phyloP scores from a whole-genome alignment of 2,113 vertebrate genomes.

The Montifringilla adamsi region DNA sequence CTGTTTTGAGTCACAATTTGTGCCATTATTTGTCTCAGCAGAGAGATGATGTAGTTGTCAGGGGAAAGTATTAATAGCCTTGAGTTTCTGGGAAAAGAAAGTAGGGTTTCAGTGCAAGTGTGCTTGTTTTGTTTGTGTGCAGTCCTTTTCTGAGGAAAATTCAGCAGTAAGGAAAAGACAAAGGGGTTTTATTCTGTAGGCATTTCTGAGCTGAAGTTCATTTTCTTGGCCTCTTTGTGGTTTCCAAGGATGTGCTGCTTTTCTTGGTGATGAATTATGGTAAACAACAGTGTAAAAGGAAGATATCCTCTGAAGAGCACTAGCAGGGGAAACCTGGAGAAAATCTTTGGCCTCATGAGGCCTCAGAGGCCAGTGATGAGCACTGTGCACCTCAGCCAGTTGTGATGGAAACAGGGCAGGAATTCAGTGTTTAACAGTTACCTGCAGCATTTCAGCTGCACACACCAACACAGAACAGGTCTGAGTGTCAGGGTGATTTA shows the following conservation, averaged over 20 bases:
- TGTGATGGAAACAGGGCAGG: not conserved
- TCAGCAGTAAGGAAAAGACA: not conserved
- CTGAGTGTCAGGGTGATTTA: not conserved
- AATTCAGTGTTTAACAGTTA: not conserved
- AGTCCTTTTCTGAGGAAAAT: not conserved
- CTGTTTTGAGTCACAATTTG: not conserved
- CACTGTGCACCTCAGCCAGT: not conserved
- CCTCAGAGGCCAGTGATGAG: not conserved
- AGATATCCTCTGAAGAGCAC: not conserved
- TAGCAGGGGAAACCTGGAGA: not conserved
- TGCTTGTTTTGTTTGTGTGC: not conserved
- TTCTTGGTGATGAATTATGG: not conserved
- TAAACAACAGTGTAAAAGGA: not conserved
- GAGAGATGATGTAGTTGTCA: not conserved
- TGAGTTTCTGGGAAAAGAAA: not conserved
- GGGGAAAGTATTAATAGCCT: constrained; percentile 33
- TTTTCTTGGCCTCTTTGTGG: not conserved
- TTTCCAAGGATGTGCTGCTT: not conserved
- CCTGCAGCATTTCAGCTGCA: not conserved
- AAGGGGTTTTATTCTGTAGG: not conserved
- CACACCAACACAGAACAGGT: not conserved
- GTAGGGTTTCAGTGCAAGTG: not conserved
- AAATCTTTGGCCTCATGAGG: not conserved
- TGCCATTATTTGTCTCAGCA: not conserved
- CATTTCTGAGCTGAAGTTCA: not conserved